A percentile compares a stretch with the other conserved stretches of the same genome.
phyloP scores from a whole-genome alignment of 2,113 vertebrate genomes.

The Semnornis frantzii region DNA sequence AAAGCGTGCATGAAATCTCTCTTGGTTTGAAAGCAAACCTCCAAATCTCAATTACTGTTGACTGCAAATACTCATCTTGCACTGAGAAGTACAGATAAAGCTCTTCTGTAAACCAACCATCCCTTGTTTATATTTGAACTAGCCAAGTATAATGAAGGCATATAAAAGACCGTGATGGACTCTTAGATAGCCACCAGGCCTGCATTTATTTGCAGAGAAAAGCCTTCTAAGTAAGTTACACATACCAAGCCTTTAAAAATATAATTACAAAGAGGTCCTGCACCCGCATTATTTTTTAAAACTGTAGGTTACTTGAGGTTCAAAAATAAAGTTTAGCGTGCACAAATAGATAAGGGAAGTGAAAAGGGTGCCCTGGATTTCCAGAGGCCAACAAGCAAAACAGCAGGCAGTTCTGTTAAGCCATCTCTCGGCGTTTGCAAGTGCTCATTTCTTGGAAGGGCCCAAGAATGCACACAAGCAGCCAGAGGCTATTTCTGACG shows the following conservation, averaged over 20 bases:
- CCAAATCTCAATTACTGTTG: not conserved
- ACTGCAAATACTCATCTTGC: not conserved
- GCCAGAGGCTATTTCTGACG: not conserved
- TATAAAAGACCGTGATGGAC: not conserved
- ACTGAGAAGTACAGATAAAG: not conserved
- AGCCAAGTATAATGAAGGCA: not conserved
- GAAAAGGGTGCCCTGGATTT: slow-evolving; percentile 9
- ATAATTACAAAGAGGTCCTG: not conserved
- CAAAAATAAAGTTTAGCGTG: slow-evolving; percentile 7
- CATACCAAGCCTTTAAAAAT: not conserved
- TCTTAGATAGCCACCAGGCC: not conserved
- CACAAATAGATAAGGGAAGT: slow-evolving; percentile 28
- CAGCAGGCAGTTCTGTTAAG: not conserved
- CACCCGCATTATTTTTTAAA: not conserved
- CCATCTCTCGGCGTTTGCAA: slow-evolving; percentile 1
- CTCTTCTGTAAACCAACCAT: not conserved
- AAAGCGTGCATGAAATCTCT: not conserved
- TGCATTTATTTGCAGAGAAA: slow-evolving; percentile 11
- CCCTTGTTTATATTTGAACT: not conserved
- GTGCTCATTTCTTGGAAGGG: slow-evolving; percentile 7
- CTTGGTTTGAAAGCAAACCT: not conserved
- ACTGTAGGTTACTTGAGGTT: not conserved
- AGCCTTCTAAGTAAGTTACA: not conserved
- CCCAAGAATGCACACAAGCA: slow-evolving; percentile 26
- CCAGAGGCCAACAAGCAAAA: not conserved